Percentiles rank a stretch among this genome's conserved stretches.
phyloP scores from a whole-genome alignment of 2,113 vertebrate genomes.

The Euleptes europaea region DNA sequence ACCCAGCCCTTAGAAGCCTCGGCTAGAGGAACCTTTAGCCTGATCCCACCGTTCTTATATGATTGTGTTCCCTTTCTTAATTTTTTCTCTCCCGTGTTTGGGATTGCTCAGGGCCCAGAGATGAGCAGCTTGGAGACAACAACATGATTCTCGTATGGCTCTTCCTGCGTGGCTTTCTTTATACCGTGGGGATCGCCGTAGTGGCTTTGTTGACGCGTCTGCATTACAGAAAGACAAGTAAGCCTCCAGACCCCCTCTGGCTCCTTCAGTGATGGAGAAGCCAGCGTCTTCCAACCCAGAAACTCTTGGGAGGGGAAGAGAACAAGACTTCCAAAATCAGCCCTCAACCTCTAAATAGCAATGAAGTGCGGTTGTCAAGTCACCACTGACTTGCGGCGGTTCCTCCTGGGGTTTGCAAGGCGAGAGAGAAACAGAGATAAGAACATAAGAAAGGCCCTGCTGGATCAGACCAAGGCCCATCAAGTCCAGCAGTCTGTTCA shows the following conservation, averaged over 20 bases:
- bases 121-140: background rate
- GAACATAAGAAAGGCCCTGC: too few species aligned
- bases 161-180: conserved; percentile 28
- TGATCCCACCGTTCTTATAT: background rate
- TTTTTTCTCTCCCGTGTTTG: background rate
- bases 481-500: too few species aligned
- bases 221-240: conserved; percentile 33
- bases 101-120: rapidly evolving
- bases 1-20: background rate
- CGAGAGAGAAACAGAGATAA: too few species aligned
- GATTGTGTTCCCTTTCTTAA: background rate
- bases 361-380: too few species aligned
- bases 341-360: too few species aligned
- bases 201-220: conserved; percentile 31
- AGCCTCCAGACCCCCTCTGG: background rate
- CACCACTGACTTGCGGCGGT: too few species aligned
- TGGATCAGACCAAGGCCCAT: too few species aligned
- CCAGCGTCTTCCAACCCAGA: background rate
- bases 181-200: conserved; percentile 27
- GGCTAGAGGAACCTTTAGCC: background rate
- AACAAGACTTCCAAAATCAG: background rate
- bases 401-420: too few species aligned
- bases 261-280: background rate
- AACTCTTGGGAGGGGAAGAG: background rate
- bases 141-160: background rate